Percentiles rank a stretch among this genome's conserved stretches.
phyloP scores from a whole-genome alignment of 2,113 vertebrate genomes.

The Pogonocichla stellata region DNA sequence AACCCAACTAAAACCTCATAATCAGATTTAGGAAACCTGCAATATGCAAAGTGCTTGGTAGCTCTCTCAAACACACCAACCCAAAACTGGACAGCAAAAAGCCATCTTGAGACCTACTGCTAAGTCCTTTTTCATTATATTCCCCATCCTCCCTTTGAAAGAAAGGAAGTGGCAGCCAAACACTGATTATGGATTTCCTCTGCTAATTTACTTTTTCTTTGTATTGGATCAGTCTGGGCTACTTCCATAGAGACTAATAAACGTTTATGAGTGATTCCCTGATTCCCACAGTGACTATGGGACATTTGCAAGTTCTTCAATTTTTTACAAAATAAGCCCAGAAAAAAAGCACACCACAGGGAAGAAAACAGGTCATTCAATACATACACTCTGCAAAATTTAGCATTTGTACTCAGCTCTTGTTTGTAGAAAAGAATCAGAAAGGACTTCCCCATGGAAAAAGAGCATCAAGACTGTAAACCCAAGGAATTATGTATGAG shows the following conservation, averaged over 20 bases:
- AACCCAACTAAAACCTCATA: background rate
- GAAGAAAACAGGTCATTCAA: background rate
- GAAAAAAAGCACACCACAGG: background rate
- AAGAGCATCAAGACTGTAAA: background rate
- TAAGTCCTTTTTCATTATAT: background rate
- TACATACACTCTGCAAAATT: background rate
- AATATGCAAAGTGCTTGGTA: accelerated
- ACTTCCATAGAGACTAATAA: background rate
- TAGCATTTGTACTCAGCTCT: background rate
- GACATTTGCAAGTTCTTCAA: background rate
- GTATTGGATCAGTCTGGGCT: background rate
- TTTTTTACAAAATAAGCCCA: background rate
- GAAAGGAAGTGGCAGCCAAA: background rate
- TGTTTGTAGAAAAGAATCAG: background rate
- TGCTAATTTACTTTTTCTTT: background rate
- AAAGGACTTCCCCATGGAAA: background rate
- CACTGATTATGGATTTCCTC: background rate
- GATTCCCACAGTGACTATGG: background rate
- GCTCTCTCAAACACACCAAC: background rate
- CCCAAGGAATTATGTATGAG: background rate
- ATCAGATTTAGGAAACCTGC: background rate
- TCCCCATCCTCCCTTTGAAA: background rate
- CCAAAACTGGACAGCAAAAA: background rate
- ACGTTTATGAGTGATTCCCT: background rate
- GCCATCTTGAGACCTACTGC: background rate